A percentile compares a stretch with the other conserved stretches of the same genome.
phyloP scores from a whole-genome alignment of 1,140 invertebrate genomes.

The Caenorhabditis latens region DNA sequence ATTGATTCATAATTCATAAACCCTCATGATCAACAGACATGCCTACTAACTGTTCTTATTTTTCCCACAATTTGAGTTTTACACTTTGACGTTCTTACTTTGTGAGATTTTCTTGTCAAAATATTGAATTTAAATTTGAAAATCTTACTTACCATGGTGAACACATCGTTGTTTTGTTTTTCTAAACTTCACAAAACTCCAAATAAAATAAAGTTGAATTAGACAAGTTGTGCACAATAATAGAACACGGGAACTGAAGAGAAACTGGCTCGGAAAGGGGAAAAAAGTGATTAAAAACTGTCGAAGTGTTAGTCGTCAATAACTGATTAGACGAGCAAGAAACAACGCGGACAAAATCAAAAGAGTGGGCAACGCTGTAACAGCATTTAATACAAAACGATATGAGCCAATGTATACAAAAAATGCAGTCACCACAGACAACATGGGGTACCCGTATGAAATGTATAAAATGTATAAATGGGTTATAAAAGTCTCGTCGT shows the following conservation, averaged over 20 bases:
- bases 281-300: constrained; percentile 17
- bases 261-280: not conserved
- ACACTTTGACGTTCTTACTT: no score
- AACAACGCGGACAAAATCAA: not conserved
- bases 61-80: no score
- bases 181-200: no score
- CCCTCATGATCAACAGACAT: no score
- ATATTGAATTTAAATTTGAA: no score
- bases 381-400: not conserved
- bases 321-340: constrained; percentile 47
- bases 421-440: not conserved
- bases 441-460: no score
- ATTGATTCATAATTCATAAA: no score
- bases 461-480: no score
- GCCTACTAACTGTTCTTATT: no score
- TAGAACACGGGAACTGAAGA: constrained; percentile 4
- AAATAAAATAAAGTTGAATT: not conserved
- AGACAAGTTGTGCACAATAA: not conserved
- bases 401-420: not conserved
- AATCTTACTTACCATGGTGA: constrained; percentile 14
- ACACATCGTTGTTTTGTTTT: not conserved
- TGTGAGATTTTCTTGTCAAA: no score
- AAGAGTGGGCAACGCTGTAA: not conserved
- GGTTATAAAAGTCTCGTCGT: no score
- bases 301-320: constrained; percentile 29